These are phyloP conservation scores for Saguinus midas DNA, from an alignment of 2,113 vertebrate species.

Conservation along the genomic window DNA sequence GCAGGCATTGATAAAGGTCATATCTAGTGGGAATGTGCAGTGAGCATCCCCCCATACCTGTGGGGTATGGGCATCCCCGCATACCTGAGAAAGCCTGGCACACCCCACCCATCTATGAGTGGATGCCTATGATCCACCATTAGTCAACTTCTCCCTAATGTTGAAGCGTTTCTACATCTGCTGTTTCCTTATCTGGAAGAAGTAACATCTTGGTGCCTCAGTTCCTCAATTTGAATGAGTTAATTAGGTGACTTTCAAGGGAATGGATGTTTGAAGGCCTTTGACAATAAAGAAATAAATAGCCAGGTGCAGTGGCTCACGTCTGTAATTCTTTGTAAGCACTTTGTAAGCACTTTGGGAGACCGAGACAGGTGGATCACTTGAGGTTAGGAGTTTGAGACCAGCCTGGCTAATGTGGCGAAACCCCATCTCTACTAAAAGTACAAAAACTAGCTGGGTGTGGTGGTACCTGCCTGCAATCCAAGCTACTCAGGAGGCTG, in stretches of 20 bases:
- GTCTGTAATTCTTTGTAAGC: no score
- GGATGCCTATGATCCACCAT: background rate
- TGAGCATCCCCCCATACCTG: background rate
- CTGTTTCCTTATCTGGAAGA: background rate
- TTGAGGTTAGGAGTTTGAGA: no score
- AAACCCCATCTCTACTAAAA: no score
- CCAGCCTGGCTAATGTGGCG: no score
- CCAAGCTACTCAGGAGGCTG: no score
- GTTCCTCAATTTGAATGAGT: background rate
- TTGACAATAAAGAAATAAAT: background rate
- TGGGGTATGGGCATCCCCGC: no score
- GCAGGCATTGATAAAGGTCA: background rate
- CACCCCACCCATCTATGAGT: no score
- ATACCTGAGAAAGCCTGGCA: background rate
- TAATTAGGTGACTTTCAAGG: background rate
- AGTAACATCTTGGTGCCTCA: background rate
- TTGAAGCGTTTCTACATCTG: background rate
- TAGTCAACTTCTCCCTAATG: background rate
- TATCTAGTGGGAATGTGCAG: background rate
- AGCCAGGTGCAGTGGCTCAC: no score
- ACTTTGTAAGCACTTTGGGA: no score
- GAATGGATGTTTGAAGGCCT: background rate
- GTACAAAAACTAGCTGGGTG: no score
- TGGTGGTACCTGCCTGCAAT: no score
- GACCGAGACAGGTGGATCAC: no score